These are phyloP conservation scores for Tachysurus vachellii DNA, from an alignment of 2,113 vertebrate genomes.

Conservation along the genomic window DNA sequence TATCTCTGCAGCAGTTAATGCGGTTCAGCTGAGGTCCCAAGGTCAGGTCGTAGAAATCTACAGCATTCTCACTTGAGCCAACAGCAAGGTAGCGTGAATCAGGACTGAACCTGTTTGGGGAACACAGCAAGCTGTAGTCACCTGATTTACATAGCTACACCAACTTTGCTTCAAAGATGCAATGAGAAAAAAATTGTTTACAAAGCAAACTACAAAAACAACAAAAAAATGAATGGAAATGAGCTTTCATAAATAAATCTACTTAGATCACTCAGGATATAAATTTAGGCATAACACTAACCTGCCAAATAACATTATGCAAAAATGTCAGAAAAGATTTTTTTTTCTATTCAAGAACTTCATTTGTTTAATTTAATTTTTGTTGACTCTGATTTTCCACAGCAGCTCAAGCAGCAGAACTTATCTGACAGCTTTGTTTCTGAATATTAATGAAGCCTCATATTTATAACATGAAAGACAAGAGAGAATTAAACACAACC, in stretches of 20 bases:
- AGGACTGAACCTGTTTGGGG: constrained; percentile 84
- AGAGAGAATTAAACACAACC: neutral
- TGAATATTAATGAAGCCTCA: neutral
- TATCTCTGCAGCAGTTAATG: constrained; percentile 93
- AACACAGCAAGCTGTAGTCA: neutral
- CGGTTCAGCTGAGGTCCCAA: constrained; percentile 90
- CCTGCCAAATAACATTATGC: neutral
- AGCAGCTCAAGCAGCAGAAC: neutral
- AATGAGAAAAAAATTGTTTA: neutral
- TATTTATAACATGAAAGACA: neutral
- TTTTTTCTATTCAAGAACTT: neutral
- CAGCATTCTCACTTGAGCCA: constrained; percentile 90
- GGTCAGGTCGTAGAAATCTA: constrained; percentile 94
- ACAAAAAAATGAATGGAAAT: neutral
- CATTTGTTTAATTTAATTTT: neutral
- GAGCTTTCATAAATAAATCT: neutral
- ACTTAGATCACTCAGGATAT: neutral
- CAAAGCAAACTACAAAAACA: neutral
- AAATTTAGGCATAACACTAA: neutral
- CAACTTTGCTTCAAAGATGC: neutral
- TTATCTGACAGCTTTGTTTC: neutral
- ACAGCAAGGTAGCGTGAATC: constrained; percentile 91
- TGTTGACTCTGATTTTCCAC: neutral
- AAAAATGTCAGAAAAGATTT: neutral
- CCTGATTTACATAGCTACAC: neutral